Evolutionary conservation across 1,140 invertebrate genomes (phyloP), one percentile per base, ranked within the genome.

Genomic region (Eueides isabella): DNA sequence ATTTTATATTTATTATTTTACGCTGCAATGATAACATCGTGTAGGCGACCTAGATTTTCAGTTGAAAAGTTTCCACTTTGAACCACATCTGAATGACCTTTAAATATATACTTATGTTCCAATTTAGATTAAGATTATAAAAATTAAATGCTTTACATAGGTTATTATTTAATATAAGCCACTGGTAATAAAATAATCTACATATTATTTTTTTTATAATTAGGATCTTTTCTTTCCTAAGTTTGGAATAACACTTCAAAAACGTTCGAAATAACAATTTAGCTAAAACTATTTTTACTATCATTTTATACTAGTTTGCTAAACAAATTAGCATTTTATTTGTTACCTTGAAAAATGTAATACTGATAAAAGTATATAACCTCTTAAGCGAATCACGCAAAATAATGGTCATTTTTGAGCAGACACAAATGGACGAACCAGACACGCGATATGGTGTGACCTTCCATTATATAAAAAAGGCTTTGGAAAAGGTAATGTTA

Each of bases 371-470:
- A 55, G 7, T 55, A 55, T 55, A 55, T 68, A 41, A 55, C 44
- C 44, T 55, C 44, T 55, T 55, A 55, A 38, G 41, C 71, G 44
- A 62, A 66, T 65, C 67, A 72, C 64, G 64, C 31, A 61, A 72
- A 72, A 61, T 71, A 67, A 68, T 76, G 69, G 48, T 33, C 72
- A 72, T 68, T 75, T 71, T 75, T 74, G 72, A 61, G 69, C 74
- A 76, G 75, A 66, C 69, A 26, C 67, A 61, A 67, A 62, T 67
- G 61, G 75, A 72, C 66, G 71, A 28, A 72, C 3, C 71, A 9
- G 16, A 33, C 72, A 78, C 72, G 79, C 75, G 61, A 81, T 31
- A 16, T 67, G 23, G 64, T 72, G 71, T 73, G 66, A 55, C 72
- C 72, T 78, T 71, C 48, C 66, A 35, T 31, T 44, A 62, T 33